phyloP scores from a whole-genome alignment of 2,888 invertebrate genomes.

The Bellardia pandia region DNA sequence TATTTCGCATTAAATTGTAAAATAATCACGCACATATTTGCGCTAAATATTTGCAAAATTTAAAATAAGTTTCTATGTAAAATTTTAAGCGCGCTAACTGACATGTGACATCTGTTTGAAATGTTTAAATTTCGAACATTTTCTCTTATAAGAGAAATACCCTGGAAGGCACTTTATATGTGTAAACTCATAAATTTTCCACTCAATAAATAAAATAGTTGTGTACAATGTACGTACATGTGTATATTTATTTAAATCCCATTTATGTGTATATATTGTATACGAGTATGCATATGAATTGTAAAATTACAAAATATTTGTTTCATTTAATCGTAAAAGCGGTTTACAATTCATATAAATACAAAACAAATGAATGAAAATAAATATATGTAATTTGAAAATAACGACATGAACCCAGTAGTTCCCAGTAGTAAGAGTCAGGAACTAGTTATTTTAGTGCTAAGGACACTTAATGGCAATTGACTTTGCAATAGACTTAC shows the following conservation, averaged over 20 bases:
- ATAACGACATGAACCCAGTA: not conserved
- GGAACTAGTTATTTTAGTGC: too few relatives aligned
- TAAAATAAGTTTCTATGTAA: not conserved
- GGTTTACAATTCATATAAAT: slow-evolving; percentile 29
- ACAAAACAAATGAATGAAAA: slow-evolving; percentile 7
- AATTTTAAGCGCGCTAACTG: not conserved
- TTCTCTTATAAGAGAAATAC: not conserved
- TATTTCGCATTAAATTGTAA: not conserved
- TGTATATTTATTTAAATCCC: not conserved
- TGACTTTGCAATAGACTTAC: too few relatives aligned
- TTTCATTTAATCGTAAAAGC: slow-evolving; percentile 33
- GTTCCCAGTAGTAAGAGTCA: too few relatives aligned
- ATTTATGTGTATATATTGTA: not conserved
- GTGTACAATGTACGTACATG: not conserved
- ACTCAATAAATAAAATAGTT: slow-evolving; percentile 9
- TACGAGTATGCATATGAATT: slow-evolving; percentile 22
- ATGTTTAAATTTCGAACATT: not conserved
- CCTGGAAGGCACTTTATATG: not conserved
- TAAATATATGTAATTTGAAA: slow-evolving; percentile 31
- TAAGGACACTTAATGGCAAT: too few relatives aligned
- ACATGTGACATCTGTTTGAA: not conserved
- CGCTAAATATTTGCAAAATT: not conserved
- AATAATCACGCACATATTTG: not conserved
- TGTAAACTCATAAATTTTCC: not conserved
- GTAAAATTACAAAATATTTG: not conserved